Evolutionary conservation across 2,113 vertebrate species (phyloP), one percentile per base, ranked within the genome.

Genomic region (Condylura cristata): DNA sequence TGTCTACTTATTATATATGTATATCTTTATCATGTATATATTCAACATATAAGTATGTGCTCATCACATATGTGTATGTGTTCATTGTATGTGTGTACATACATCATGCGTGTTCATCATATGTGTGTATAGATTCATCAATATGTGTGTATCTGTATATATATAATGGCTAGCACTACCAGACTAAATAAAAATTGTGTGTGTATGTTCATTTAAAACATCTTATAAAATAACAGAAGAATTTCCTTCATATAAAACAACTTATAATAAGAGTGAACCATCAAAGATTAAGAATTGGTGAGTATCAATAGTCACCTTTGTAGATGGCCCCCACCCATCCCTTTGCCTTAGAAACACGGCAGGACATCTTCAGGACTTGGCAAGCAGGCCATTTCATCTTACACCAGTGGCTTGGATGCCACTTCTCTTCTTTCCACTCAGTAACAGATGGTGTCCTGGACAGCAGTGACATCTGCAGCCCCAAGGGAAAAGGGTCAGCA

Each of bases 391-490:
- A 48, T 94, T 95, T 96, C 91, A 92, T 92, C 91, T 90, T 96
- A 86, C 85, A 93, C 84, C 37, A 48, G 93, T 66, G 78, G 90
- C 60, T 91, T 92, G 82, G 87, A 96, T 95, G 71, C 72, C 93
- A 90, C 96, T 88, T 82, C 75, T 94, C 44, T 89, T 93, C 44
- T n/a, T 95, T 95, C 94, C 13, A 74, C 61, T 93, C 84, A 56
- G 93, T 91, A 95, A 93, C 95, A 97, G 93, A 97, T 90, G 75
- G 86, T 96, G 96, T 60, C 76, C 76, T 93, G 95, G 89, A 96
- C 95, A 97, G 96, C 94, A 97, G 95, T 97, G 96, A 96, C 96
- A 97, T 97, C 97, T 97, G 92, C 91, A 97, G 95, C 95, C 97
- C 92, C 96, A 82, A 97, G 96, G 96, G 97, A 97, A 81, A 97